These are phyloP conservation scores for Prionchulus punctatus DNA, from an alignment of 2,888 invertebrate species.

Conservation along the genomic window DNA sequence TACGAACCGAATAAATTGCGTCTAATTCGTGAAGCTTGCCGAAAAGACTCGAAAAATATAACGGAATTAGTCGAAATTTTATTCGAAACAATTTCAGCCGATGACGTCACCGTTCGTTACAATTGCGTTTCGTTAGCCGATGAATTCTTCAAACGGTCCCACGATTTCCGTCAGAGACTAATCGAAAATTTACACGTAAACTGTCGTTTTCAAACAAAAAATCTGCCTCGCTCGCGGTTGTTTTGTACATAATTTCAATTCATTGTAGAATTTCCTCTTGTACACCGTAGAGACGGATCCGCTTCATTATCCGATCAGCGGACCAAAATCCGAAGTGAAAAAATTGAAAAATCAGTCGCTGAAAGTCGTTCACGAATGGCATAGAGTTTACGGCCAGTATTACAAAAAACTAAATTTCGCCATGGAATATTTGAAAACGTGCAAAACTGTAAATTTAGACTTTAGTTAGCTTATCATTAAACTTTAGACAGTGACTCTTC, in stretches of 20 bases:
- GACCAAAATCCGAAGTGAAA: slow-evolving; percentile 38
- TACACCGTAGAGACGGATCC: neutral
- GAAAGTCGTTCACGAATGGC: slow-evolving; percentile 40
- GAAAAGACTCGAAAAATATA: no score
- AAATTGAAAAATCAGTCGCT: slow-evolving; percentile 37
- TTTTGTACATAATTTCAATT: neutral
- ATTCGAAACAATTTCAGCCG: no score
- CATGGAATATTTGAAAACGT: slow-evolving; percentile 37
- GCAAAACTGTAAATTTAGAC: slow-evolving; percentile 33
- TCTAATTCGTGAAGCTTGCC: no score
- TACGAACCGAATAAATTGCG: no score
- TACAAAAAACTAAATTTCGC: slow-evolving; percentile 39
- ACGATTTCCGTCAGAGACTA: neutral
- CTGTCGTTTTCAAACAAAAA: no score
- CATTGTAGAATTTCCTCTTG: slow-evolving; percentile 1
- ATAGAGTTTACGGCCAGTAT: slow-evolving; percentile 36
- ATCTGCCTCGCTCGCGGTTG: neutral
- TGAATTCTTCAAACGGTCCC: neutral
- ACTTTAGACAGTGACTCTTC: neutral
- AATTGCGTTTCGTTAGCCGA: neutral
- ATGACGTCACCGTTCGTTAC: neutral
- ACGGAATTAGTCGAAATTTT: no score
- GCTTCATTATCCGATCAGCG: slow-evolving; percentile 35
- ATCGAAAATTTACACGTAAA: neutral
- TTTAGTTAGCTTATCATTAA: neutral